Base-by-base conservation (phyloP, 2,888 invertebrate species). In the Apotomis capreana region DNA sequence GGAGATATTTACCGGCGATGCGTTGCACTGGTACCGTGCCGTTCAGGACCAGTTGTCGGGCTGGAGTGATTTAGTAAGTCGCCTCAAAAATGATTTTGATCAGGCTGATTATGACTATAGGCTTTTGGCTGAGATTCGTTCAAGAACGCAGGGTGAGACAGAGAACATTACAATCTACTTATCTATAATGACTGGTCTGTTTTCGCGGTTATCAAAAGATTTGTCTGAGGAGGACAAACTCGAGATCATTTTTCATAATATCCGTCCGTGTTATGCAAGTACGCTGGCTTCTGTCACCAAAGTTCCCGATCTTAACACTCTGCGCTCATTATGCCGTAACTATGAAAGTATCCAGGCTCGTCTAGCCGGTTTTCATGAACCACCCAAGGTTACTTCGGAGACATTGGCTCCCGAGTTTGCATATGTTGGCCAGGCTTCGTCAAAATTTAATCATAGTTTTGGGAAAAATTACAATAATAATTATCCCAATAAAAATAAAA, bases 141-240 rank as follows among this genome's bases (percentile, higher is more conserved):
- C 64, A 5, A 58, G 78, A 1, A 75, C 74, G 26, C 78, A 76
- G 58, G 78, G 74, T 4, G 71, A 74, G 3, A 5, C 37, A 1
- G 76, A 78, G 57, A 76, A 69, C 12, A 77, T 77, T 10, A 73
- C 74, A 37, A 67, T 76, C 55, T 76, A 76, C 63, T 51, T 77
- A 26, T 74, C 75, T 0, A 75, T 77, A 15, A 70, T 75, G 73
- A 8, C 40, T 0, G 74, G 75, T n/a, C 67, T 76, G 71, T 76
- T 76, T 46, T 60, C 71, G 3, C 67, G 73, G 5, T 54, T 54
- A 15, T 9, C 46, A 8, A 9, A 46, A 10, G 10, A 3, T 10
- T 10, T 46, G 8, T 46, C 46, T 8, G 10, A 46, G 3, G 46
- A 46, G 10, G 46, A 46, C 9, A 46, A 46, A 46, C 10, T 46